A percentile compares a stretch with the other conserved stretches of the same genome.
phyloP scores from a whole-genome alignment of 2,797 vertebrate species.

The Enteromius anoplus region DNA sequence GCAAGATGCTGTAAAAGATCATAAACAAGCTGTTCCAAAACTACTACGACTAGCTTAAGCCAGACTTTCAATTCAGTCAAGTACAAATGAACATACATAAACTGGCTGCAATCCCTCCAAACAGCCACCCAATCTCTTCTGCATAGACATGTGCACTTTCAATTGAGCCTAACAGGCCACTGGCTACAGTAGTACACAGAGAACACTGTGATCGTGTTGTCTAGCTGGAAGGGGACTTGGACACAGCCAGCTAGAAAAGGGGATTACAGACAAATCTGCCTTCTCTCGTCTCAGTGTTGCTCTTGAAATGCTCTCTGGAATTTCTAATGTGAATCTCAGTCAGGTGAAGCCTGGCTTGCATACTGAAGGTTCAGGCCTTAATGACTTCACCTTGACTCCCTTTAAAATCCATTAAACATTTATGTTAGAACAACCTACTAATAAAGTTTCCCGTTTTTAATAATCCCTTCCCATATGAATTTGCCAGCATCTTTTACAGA shows the following conservation, averaged over 20 bases:
- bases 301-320: constrained; percentile 35
- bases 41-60: neutral
- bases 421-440: constrained; percentile 16
- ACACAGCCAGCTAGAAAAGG: constrained; percentile 52
- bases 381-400: constrained; percentile 7
- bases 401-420: constrained; percentile 28
- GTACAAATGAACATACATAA: neutral
- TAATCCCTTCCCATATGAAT: neutral
- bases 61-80: constrained; percentile 5
- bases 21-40: neutral
- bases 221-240: constrained; percentile 47
- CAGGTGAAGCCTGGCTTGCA: constrained; percentile 34
- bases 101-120: neutral
- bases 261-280: constrained; percentile 57
- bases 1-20: neutral
- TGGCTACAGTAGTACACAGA: constrained; percentile 15
- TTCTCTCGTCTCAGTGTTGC: constrained; percentile 40
- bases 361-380: constrained; percentile 19
- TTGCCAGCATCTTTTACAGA: neutral
- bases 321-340: constrained; percentile 34
- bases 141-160: constrained; percentile 16
- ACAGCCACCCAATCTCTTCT: neutral
- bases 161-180: constrained; percentile 32
- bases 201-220: constrained; percentile 26
- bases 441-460: neutral